Base-by-base conservation (phyloP, 2,797 vertebrate species). In the Melanotaenia parkinsoni region DNA sequence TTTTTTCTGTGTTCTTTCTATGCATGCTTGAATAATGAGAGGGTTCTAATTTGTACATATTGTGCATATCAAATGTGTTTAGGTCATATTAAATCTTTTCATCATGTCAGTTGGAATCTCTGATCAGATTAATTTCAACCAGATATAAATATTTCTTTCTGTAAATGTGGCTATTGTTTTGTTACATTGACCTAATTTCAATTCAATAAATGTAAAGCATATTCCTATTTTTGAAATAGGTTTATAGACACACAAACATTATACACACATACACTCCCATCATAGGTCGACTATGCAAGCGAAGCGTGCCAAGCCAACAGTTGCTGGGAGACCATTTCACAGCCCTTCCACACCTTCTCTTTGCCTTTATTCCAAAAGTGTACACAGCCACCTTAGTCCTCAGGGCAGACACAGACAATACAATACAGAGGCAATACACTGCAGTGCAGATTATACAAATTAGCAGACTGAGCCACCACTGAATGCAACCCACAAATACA, bases 321-420 rank as follows among this genome's bases (percentile, higher is more conserved):
- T 88, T 88, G 83, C 86, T 40, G 71, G 45, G 84, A 56, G 32
- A 90, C 70, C 40, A 62, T 77, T 81, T 80, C 76, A 77, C 75
- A 76, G 43, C 16, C 43, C 43, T n/a, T n/a, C 6, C 20, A 47
- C 45, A 20, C 76, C 57, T 80, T 70, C 68, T 78, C 33, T 33
- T 28, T 72, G 70, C 62, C 62, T 74, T 77, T 67, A 30, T 68
- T 78, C 38, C 38, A 79, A 76, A 76, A 62, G 67, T 68, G 61
- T 62, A 57, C 79, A 77, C 61, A 76, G 57, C 32, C 37, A 63
- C 28, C 40, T 75, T 33, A 74, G 66, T 32, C 64, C 68, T 74
- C 65, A 77, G 45, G 20, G 18, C 22, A 57, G 53, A 80, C 38
- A 77, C 60, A 71, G 58, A 77, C 77, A 79, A 70, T 50, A 77